These are phyloP conservation scores for Leptobrachium ailaonicum DNA, from an alignment of 2,113 vertebrate species.

Conservation along the genomic window DNA sequence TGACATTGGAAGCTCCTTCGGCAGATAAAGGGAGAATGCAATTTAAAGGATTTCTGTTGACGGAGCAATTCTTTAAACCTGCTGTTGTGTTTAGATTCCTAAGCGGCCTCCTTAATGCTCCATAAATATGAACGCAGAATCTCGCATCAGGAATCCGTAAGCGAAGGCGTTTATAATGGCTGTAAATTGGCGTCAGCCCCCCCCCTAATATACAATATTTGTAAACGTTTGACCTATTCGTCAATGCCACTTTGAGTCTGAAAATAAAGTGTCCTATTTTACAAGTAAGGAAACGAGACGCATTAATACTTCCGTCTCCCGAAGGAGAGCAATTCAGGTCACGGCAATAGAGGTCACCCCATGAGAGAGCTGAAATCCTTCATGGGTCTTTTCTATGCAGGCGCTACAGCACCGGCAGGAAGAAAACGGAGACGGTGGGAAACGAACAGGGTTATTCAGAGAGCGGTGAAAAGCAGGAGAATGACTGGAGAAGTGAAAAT, in stretches of 20 bases:
- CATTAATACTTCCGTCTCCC: no score
- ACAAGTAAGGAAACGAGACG: background rate
- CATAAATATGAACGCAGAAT: background rate
- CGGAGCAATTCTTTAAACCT: background rate
- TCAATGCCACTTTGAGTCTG: background rate
- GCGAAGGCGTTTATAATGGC: constrained; percentile 17
- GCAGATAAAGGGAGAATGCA: background rate
- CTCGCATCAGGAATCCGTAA: background rate
- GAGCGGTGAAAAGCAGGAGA: no score
- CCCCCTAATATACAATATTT: constrained; percentile 3
- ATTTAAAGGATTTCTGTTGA: background rate
- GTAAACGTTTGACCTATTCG: constrained; percentile 8
- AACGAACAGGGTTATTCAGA: no score
- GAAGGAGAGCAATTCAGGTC: background rate
- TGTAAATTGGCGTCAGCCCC: background rate
- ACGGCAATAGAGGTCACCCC: background rate
- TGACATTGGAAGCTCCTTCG: no score
- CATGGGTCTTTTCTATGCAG: no score
- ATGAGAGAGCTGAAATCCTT: background rate
- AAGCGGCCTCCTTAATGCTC: background rate
- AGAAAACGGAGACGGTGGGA: no score
- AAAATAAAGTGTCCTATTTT: background rate
- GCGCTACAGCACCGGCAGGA: no score
- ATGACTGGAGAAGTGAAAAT: no score
- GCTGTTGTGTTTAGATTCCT: background rate